A percentile compares a stretch with the other conserved stretches of the same genome.
Conservation (phyloP, 2,113 vertebrate species). For the Nycticorax nycticorax region DNA sequence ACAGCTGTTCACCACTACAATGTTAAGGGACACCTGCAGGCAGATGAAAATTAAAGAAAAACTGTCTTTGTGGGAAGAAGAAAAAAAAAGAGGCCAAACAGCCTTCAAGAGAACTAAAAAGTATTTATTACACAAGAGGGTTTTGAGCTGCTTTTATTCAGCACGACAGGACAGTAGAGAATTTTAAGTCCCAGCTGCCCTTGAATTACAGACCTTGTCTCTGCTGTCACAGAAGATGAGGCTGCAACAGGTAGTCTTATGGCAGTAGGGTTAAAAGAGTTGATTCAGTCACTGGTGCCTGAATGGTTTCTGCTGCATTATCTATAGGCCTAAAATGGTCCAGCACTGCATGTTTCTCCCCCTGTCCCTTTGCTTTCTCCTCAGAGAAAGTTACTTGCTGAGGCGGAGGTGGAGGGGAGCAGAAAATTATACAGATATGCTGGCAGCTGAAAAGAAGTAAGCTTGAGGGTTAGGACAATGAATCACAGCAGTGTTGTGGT, state of each 20-base stretch:
- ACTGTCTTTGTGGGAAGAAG: neutral
- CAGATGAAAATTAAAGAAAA: neutral
- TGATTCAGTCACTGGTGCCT: neutral
- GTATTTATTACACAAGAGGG: neutral
- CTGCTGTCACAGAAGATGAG: neutral
- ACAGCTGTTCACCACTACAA: neutral
- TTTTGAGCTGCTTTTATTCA: neutral
- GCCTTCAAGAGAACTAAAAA: neutral
- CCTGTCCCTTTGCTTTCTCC: neutral
- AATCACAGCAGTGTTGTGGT: neutral
- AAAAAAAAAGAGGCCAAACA: neutral
- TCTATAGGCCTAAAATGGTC: neutral
- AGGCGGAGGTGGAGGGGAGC: accelerated
- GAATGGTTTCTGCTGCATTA: neutral
- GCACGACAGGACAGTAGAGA: neutral
- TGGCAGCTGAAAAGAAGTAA: neutral
- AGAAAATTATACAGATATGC: neutral
- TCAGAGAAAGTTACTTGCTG: neutral
- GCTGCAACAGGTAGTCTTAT: neutral
- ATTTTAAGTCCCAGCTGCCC: neutral
- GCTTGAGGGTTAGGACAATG: neutral
- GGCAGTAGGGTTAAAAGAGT: neutral
- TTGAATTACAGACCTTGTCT: neutral
- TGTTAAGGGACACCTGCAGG: neutral
- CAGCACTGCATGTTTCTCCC: neutral